Percentiles rank a stretch among this genome's conserved stretches.
Evolutionary conservation across 2,113 vertebrate species (phyloP).

Genomic region (Festucalex cinctus): DNA sequence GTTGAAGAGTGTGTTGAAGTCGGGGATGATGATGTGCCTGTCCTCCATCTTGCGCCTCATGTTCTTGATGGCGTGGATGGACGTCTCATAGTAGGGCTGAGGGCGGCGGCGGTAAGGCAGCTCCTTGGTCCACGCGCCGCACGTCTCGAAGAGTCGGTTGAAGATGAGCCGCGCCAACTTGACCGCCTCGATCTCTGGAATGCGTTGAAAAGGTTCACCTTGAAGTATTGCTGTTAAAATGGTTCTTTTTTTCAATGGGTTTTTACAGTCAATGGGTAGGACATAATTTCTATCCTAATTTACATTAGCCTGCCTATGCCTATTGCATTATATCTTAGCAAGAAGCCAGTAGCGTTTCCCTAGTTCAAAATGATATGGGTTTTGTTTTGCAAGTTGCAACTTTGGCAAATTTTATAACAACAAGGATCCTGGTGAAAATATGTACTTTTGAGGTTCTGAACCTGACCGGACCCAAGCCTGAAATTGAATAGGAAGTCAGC

Average conservation of each 20-base stretch:
- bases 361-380: too few relatives aligned
- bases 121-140: conserved; percentile 91
- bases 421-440: too few relatives aligned
- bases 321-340: too few relatives aligned
- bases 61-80: conserved; percentile 99
- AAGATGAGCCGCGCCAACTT: conserved; percentile 87
- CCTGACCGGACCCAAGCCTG: too few relatives aligned
- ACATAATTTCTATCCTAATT: too few relatives aligned
- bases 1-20: conserved; percentile 97
- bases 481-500: too few relatives aligned
- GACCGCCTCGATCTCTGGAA: conserved; percentile 87
- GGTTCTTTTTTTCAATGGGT: too few relatives aligned
- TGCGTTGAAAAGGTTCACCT: neutral
- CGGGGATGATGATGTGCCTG: conserved; percentile 95
- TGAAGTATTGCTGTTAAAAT: neutral
- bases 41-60: conserved; percentile 99
- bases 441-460: too few relatives aligned
- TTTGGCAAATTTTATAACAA: too few relatives aligned
- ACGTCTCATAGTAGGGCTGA: conserved; percentile 92
- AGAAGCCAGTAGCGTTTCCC: too few relatives aligned
- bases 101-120: conserved; percentile 85
- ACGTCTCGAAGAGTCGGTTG: conserved; percentile 86
- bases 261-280: neutral
- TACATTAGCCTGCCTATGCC: too few relatives aligned
- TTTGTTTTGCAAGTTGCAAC: too few relatives aligned